Percentiles rank a stretch among this genome's conserved stretches.
phyloP scores from a whole-genome alignment of 2,888 invertebrate species.

The Cyrtodaria siliqua region DNA sequence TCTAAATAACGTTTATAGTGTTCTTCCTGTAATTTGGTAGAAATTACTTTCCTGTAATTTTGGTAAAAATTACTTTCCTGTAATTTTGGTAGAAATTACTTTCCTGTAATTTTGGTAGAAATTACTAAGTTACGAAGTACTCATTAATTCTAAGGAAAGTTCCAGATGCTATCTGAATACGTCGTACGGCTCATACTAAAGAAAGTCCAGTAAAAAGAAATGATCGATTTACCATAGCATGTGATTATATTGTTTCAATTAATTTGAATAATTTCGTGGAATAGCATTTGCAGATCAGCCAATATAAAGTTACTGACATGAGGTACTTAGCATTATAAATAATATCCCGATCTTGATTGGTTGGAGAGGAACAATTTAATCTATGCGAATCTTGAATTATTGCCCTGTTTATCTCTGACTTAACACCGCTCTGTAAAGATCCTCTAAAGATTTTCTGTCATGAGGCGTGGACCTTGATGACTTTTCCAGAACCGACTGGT shows the following conservation, averaged over 20 bases:
- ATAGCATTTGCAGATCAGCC: conserved; percentile 11
- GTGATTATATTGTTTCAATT: conserved; percentile 13
- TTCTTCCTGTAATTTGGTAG: too few relatives aligned
- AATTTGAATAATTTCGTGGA: conserved; percentile 6
- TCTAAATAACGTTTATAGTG: too few relatives aligned
- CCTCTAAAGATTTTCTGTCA: conserved; percentile 36
- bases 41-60: too few relatives aligned
- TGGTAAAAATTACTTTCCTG: too few relatives aligned
- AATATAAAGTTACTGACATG: conserved; percentile 39
- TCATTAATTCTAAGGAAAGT: too few relatives aligned
- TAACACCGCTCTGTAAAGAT: conserved; percentile 58
- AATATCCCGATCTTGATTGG: conserved; percentile 54
- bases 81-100: too few relatives aligned
- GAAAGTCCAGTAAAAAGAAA: too few relatives aligned
- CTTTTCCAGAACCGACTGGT: conserved; percentile 53
- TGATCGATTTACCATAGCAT: too few relatives aligned
- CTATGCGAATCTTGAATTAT: conserved; percentile 60
- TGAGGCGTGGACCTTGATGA: conserved; percentile 54
- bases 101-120: too few relatives aligned
- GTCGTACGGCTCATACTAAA: too few relatives aligned
- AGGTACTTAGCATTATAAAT: conserved; percentile 57
- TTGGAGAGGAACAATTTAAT: conserved; percentile 56
- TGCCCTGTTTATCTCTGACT: conserved; percentile 54
- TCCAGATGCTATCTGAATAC: too few relatives aligned
- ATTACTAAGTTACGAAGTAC: too few relatives aligned